Evolutionary conservation across 1,140 invertebrate genomes (phyloP).

Genomic region (Aphelenchoides avenae): DNA sequence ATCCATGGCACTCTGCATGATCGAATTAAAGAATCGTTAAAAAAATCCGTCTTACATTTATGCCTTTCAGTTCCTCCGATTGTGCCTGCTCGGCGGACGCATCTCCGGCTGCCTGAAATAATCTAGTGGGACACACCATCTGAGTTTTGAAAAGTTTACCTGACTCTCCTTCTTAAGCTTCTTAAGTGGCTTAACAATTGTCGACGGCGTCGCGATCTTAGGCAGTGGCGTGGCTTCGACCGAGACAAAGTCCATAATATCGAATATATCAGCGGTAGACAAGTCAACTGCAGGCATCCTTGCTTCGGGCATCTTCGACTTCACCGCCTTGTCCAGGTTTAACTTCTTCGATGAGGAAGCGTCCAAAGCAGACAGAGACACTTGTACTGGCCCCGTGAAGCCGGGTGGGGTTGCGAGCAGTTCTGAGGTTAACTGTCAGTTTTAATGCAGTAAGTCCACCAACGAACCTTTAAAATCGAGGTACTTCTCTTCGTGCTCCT

Average conservation of each 20-base stretch:
- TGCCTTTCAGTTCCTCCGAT: background rate
- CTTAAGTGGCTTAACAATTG: too few species aligned
- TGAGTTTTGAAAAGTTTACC: too few species aligned
- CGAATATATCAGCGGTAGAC: slow-evolving; percentile 14
- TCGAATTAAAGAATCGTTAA: too few species aligned
- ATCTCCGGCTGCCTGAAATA: too few species aligned
- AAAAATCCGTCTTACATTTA: too few species aligned
- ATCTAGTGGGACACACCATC: too few species aligned
- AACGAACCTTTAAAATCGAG: slow-evolving; percentile 37
- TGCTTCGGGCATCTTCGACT: slow-evolving; percentile 9
- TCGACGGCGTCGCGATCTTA: too few species aligned
- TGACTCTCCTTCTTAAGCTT: too few species aligned
- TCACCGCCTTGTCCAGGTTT: background rate
- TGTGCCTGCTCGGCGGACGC: too few species aligned
- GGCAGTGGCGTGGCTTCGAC: too few species aligned
- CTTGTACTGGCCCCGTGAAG: background rate
- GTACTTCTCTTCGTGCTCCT: slow-evolving; percentile 35
- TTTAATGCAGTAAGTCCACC: slow-evolving; percentile 14
- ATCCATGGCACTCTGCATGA: too few species aligned
- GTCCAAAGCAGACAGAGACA: background rate
- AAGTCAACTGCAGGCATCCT: slow-evolving; percentile 9
- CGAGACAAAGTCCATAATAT: slow-evolving; percentile 8
- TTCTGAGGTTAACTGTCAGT: slow-evolving; percentile 6
- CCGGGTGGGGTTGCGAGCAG: background rate
- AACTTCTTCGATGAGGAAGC: background rate